Percentiles rank a stretch among this genome's conserved stretches.
These are phyloP conservation scores for Apeira syringaria DNA, from an alignment of 2,888 invertebrate genomes.

Conservation along the genomic window DNA sequence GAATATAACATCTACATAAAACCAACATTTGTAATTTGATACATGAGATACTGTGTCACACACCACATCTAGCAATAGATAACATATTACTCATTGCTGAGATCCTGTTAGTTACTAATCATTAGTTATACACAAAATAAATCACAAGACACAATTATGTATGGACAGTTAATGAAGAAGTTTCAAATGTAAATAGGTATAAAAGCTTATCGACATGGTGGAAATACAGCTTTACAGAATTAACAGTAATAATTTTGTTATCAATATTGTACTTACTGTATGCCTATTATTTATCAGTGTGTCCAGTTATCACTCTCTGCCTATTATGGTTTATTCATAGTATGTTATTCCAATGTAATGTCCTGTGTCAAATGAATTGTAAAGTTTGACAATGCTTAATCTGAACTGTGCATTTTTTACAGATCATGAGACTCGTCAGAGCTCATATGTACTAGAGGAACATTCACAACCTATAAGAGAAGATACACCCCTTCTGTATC, in stretches of 20 bases:
- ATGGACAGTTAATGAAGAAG: background rate
- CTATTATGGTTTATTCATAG: background rate
- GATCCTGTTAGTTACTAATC: background rate
- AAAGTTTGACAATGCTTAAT: slow-evolving; percentile 4
- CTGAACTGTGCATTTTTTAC: slow-evolving; percentile 21
- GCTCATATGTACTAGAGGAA: slow-evolving; percentile 40
- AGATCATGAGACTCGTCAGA: slow-evolving; percentile 65
- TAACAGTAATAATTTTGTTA: slow-evolving; percentile 17
- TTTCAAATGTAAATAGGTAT: background rate
- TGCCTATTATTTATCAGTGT: slow-evolving; percentile 13
- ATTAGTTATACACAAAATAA: too few species aligned
- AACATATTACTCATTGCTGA: background rate
- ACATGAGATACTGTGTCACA: slow-evolving; percentile 6
- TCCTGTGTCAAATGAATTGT: slow-evolving; percentile 7
- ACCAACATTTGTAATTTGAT: slow-evolving; percentile 2
- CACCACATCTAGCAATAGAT: slow-evolving; percentile 1
- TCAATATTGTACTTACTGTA: slow-evolving; percentile 7
- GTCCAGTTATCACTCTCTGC: slow-evolving; percentile 6
- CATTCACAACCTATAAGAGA: slow-evolving; percentile 34
- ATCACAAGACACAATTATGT: background rate
- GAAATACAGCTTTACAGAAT: slow-evolving; percentile 22
- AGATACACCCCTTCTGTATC: slow-evolving; percentile 52
- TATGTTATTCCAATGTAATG: background rate
- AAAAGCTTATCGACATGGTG: slow-evolving; percentile 14
- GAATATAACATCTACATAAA: too few species aligned